A percentile compares a stretch with the other conserved stretches of the same genome.
Conservation (phyloP, 2,797 vertebrate species). For the Phoxinus dragarum region DNA sequence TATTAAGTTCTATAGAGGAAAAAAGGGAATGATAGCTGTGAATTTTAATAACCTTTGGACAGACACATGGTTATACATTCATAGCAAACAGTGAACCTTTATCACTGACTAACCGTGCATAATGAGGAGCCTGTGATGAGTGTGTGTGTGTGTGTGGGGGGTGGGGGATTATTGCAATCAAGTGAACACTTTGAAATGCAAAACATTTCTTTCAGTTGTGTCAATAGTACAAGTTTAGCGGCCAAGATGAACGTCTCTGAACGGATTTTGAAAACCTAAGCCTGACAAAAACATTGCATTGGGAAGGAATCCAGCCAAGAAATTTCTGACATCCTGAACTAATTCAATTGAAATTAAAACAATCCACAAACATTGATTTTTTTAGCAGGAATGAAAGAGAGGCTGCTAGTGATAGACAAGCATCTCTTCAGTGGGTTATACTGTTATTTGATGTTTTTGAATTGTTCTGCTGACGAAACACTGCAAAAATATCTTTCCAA, state of each 20-base stretch:
- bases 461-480: not conserved
- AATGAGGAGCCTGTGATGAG: not conserved
- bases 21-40: not conserved
- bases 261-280: not conserved
- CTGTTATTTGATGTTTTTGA: too few species aligned
- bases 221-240: not conserved
- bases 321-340: not conserved
- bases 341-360: not conserved
- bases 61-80: slow-evolving; percentile 39
- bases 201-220: slow-evolving; percentile 9
- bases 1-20: not conserved
- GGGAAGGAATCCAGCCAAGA: not conserved
- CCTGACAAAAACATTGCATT: not conserved
- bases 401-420: not conserved
- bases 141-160: not conserved
- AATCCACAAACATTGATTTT: not conserved
- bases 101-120: slow-evolving; percentile 17
- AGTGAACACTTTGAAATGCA: slow-evolving; percentile 24
- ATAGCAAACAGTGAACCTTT: slow-evolving; percentile 43
- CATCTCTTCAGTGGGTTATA: not conserved
- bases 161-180: not conserved
- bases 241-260: not conserved
- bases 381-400: not conserved
- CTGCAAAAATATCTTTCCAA: not conserved
- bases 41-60: slow-evolving; percentile 41